A percentile compares a stretch with the other conserved stretches of the same genome.
Conservation (phyloP, 2,797 vertebrate species). For the Gymnocypris eckloni region DNA sequence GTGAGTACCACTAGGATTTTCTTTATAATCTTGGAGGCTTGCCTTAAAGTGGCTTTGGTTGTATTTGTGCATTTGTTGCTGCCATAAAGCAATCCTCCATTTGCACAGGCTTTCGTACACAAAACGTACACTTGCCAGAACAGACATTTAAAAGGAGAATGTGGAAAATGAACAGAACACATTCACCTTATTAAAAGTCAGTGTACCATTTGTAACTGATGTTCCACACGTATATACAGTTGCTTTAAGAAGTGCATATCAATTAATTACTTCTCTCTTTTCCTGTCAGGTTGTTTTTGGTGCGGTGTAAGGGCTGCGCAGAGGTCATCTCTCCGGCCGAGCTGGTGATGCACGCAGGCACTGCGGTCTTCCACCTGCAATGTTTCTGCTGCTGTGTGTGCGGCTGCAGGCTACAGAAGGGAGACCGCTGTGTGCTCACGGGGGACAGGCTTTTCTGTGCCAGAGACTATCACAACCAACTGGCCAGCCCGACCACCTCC, state of each 20-base stretch:
- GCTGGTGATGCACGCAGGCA: constrained; percentile 91
- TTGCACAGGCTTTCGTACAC: background rate
- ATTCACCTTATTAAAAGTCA: background rate
- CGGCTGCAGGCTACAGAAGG: constrained; percentile 90
- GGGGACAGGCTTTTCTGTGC: constrained; percentile 93
- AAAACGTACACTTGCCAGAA: background rate
- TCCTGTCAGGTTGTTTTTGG: constrained; percentile 87
- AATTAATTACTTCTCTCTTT: constrained; percentile 18
- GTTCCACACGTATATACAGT: background rate
- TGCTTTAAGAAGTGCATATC: background rate
- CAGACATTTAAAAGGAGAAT: background rate
- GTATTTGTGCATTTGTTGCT: too few relatives aligned
- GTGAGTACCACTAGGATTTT: too few relatives aligned
- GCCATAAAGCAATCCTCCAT: background rate
- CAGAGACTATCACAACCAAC: constrained; percentile 88
- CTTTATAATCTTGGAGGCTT: too few relatives aligned
- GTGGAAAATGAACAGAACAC: too few relatives aligned
- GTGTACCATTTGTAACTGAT: background rate
- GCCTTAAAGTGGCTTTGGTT: too few relatives aligned
- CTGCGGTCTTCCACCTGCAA: constrained; percentile 91
- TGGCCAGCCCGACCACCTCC: constrained; percentile 86
- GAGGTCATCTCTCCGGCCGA: constrained; percentile 87
- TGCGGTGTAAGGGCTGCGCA: constrained; percentile 87
- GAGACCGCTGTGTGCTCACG: constrained; percentile 92
- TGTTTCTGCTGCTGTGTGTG: constrained; percentile 97